A percentile compares a stretch with the other conserved stretches of the same genome.
Conservation (phyloP, 2,888 invertebrate genomes). For the Dione vanillae region DNA sequence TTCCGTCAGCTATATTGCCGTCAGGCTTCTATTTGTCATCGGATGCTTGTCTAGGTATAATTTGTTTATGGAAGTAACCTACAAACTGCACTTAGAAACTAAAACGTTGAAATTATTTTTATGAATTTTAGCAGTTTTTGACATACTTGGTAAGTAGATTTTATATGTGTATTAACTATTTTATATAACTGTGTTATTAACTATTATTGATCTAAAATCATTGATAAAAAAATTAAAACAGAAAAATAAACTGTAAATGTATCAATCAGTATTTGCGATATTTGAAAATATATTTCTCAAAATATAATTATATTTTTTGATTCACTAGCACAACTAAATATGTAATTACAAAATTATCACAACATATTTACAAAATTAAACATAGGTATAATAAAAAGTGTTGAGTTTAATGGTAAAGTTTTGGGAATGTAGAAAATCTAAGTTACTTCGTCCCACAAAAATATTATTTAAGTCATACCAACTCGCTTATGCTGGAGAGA, state of each 20-base stretch:
- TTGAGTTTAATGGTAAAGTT: conserved; percentile 8
- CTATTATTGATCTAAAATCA: too few relatives aligned
- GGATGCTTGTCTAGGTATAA: conserved; percentile 22
- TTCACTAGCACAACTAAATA: too few relatives aligned
- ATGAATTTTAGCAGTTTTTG: background rate
- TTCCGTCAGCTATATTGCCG: conserved; percentile 44
- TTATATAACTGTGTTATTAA: too few relatives aligned
- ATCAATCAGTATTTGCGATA: too few relatives aligned
- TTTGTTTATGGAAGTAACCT: conserved; percentile 13
- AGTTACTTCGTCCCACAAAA: conserved; percentile 20
- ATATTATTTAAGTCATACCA: conserved; percentile 18
- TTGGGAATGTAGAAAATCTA: conserved; percentile 15
- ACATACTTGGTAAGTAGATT: too few relatives aligned
- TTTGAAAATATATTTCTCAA: too few relatives aligned
- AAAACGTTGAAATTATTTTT: background rate
- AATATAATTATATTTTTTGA: too few relatives aligned
- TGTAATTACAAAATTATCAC: too few relatives aligned
- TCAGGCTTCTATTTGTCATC: conserved; percentile 44
- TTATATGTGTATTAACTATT: too few relatives aligned
- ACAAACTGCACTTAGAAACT: background rate
- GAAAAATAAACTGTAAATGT: too few relatives aligned
- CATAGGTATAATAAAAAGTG: background rate
- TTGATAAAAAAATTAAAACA: too few relatives aligned
- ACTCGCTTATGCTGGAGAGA: conserved; percentile 53
- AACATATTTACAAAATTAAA: background rate